These are phyloP conservation scores for Atlantisia rogersi DNA, from an alignment of 2,113 vertebrate genomes.

Conservation along the genomic window DNA sequence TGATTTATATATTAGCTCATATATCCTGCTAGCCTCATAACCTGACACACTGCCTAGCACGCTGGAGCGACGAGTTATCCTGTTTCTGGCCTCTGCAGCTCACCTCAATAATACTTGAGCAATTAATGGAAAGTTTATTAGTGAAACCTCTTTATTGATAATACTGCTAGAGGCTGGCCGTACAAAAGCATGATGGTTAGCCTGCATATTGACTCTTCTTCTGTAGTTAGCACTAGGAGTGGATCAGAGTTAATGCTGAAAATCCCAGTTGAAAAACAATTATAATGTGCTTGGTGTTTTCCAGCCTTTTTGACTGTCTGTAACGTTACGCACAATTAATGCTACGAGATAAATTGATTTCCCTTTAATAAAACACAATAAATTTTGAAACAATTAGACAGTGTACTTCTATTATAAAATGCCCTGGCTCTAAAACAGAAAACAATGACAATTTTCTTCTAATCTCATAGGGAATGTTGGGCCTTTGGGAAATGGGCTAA, in stretches of 20 bases:
- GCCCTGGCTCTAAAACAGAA: neutral
- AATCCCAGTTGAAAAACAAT: neutral
- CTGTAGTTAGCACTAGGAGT: neutral
- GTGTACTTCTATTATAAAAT: neutral
- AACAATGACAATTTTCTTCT: conserved; percentile 25
- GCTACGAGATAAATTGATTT: neutral
- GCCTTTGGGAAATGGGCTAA: conserved; percentile 47
- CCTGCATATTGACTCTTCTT: neutral
- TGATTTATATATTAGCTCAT: conserved; percentile 41
- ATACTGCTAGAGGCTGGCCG: neutral
- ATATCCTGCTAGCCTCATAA: neutral
- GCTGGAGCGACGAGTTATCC: conserved; percentile 14
- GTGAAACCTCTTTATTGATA: conserved; percentile 35
- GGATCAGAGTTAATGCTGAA: neutral
- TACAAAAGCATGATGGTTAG: neutral
- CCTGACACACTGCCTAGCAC: conserved; percentile 26
- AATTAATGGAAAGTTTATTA: conserved; percentile 68
- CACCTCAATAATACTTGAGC: neutral
- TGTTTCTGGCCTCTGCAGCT: conserved; percentile 15
- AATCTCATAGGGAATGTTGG: conserved; percentile 12
- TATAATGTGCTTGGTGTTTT: neutral
- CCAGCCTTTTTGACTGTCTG: neutral
- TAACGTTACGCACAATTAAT: neutral
- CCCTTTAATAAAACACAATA: neutral
- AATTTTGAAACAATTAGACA: neutral